Evolutionary conservation across 2,797 vertebrate species (phyloP).

Genomic region (Melanotaenia pygmaea): DNA sequence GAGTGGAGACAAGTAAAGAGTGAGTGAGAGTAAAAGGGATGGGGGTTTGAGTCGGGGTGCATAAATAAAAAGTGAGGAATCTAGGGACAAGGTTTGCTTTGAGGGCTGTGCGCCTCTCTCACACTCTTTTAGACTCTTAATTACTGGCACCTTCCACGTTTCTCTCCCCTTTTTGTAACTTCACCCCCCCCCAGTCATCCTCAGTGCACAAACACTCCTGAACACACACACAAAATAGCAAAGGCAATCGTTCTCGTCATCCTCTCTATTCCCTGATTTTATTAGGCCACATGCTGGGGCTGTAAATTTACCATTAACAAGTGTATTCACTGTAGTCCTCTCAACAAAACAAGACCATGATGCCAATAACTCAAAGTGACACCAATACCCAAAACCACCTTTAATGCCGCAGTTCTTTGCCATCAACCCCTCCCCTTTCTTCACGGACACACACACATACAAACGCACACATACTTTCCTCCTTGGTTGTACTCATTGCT

Average conservation of each 20-base stretch:
- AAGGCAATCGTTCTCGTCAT: conserved; percentile 73
- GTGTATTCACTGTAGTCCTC: conserved; percentile 78
- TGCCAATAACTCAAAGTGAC: conserved; percentile 77
- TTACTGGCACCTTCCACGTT: conserved; percentile 77
- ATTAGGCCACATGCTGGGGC: conserved; percentile 81
- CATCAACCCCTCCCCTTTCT: conserved; percentile 22
- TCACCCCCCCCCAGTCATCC: conserved; percentile 24
- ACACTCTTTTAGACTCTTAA: conserved; percentile 77
- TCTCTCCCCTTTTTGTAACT: conserved; percentile 55
- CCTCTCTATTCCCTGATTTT: conserved; percentile 75
- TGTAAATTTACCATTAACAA: conserved; percentile 84
- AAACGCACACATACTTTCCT: not conserved
- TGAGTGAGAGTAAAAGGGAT: conserved; percentile 55
- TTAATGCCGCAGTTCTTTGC: conserved; percentile 47
- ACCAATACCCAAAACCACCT: conserved; percentile 75
- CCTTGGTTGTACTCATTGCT: not conserved
- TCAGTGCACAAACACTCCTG: conserved; percentile 31
- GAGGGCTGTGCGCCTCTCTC: conserved; percentile 77
- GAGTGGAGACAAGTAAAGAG: conserved; percentile 69
- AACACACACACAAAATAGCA: conserved; percentile 53
- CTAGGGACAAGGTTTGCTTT: conserved; percentile 77
- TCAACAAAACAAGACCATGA: conserved; percentile 77
- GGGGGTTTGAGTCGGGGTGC: conserved; percentile 48
- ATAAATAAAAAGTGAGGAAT: conserved; percentile 81
- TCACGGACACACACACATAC: not conserved